Evolutionary conservation across 2,797 vertebrate species (phyloP).

Genomic region (Xiphorhynchus erythropygius): DNA sequence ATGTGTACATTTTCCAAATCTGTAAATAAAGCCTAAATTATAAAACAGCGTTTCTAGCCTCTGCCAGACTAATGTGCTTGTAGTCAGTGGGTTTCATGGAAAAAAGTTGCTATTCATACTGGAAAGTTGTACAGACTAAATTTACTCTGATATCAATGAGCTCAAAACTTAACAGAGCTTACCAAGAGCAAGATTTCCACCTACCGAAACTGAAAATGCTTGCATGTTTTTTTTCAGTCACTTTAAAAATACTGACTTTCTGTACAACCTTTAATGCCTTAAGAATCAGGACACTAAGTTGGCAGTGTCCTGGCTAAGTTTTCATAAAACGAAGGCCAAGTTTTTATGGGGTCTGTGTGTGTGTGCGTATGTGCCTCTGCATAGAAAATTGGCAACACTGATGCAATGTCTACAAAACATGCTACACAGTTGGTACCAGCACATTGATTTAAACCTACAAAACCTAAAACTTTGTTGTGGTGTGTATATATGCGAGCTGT

Average conservation of each 20-base stretch:
- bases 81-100: neutral
- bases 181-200: neutral
- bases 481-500: neutral
- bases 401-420: neutral
- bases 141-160: neutral
- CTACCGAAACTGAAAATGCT: neutral
- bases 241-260: neutral
- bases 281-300: neutral
- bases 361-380: neutral
- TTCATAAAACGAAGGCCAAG: neutral
- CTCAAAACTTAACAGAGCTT: neutral
- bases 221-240: neutral
- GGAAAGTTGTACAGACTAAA: neutral
- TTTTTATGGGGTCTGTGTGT: neutral
- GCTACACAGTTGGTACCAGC: neutral
- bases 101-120: neutral
- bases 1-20: neutral
- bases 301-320: neutral
- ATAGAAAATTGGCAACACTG: neutral
- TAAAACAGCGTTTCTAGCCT: neutral
- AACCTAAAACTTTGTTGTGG: neutral
- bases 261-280: neutral
- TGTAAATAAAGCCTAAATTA: neutral
- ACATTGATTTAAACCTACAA: neutral
- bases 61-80: neutral